A percentile compares a stretch with the other conserved stretches of the same genome.
Evolutionary conservation across 2,888 invertebrate genomes (phyloP).

Genomic region (Metallyticus violacea): DNA sequence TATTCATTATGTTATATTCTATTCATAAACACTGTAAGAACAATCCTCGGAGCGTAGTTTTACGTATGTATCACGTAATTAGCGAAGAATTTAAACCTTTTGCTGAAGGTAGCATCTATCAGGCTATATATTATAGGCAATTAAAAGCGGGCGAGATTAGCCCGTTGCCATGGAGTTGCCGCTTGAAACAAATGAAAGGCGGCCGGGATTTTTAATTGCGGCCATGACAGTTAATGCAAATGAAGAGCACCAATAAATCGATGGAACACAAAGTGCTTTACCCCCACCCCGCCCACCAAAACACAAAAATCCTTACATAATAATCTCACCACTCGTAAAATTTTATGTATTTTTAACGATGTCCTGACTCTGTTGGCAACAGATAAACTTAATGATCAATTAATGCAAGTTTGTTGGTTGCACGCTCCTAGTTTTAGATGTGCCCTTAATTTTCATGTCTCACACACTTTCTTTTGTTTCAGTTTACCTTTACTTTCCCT

Average conservation of each 20-base stretch:
- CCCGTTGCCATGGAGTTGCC: background rate
- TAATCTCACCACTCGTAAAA: background rate
- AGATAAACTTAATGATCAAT: background rate
- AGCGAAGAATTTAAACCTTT: background rate
- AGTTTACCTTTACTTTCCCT: too few species aligned
- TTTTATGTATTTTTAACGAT: background rate
- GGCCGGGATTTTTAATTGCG: background rate
- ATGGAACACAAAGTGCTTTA: background rate
- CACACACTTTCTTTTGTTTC: too few species aligned
- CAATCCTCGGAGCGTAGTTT: too few species aligned
- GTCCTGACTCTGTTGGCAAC: background rate
- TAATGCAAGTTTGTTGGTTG: too few species aligned
- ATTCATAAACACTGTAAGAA: too few species aligned
- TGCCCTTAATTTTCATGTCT: too few species aligned
- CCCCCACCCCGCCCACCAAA: background rate
- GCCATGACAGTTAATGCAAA: background rate
- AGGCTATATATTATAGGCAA: slow-evolving; percentile 24
- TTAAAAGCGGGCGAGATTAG: slow-evolving; percentile 20
- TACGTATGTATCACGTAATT: background rate
- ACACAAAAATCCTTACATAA: background rate
- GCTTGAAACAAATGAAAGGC: background rate
- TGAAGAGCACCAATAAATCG: background rate
- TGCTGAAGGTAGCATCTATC: slow-evolving; percentile 12
- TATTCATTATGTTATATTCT: too few species aligned
- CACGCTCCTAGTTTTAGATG: too few species aligned